phyloP scores from a whole-genome alignment of 2,113 vertebrate genomes.

The Hippocampus abdominalis region DNA sequence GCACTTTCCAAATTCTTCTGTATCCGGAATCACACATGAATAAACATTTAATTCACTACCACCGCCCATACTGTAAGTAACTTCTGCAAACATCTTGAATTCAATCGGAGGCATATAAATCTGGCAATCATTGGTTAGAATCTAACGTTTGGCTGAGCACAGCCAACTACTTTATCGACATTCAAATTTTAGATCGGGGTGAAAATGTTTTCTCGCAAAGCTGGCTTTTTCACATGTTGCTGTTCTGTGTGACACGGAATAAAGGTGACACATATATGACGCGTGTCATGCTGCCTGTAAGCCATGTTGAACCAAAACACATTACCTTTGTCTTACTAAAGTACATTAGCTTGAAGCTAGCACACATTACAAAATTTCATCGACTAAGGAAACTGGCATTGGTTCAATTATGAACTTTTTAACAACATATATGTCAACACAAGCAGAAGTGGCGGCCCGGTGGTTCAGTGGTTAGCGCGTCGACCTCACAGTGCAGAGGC shows the following conservation, averaged over 20 bases:
- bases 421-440: too few species aligned
- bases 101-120: constrained; percentile 13
- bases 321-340: too few species aligned
- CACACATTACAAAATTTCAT: not conserved
- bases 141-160: constrained; percentile 11
- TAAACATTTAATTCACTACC: not conserved
- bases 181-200: constrained; percentile 12
- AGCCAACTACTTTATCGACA: constrained; percentile 14
- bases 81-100: constrained; percentile 7
- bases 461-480: too few species aligned
- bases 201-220: not conserved
- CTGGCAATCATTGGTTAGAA: constrained; percentile 1
- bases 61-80: not conserved
- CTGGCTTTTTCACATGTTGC: not conserved
- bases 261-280: too few species aligned
- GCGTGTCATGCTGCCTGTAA: too few species aligned
- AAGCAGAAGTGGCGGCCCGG: too few species aligned
- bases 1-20: constrained; percentile 5
- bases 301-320: too few species aligned
- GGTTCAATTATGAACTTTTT: too few species aligned
- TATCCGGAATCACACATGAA: constrained; percentile 12
- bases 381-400: too few species aligned
- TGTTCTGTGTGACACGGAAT: not conserved
- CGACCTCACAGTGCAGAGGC: too few species aligned
- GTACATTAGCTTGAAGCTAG: too few species aligned